Evolutionary conservation across 2,113 vertebrate species (phyloP).

Genomic region (Cephalopterus ornatus): DNA sequence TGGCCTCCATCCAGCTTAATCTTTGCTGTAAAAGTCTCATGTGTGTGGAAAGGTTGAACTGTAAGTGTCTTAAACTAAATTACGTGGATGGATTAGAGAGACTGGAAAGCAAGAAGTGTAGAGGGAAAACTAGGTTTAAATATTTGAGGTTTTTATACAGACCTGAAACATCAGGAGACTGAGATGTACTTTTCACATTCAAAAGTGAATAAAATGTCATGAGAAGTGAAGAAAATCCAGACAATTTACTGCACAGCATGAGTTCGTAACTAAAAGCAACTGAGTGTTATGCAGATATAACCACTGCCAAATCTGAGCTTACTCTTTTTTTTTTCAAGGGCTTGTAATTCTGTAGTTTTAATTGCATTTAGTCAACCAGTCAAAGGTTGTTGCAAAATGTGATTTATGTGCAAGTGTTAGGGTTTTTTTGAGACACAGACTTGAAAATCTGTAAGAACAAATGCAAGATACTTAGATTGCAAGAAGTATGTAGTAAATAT

Average conservation of each 20-base stretch:
- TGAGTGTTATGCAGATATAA: not conserved
- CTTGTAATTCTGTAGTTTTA: not conserved
- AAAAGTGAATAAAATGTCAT: constrained; percentile 23
- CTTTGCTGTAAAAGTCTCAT: not conserved
- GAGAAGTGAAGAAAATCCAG: not conserved
- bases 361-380: not conserved
- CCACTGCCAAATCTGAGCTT: not conserved
- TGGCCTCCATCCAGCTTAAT: not conserved
- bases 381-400: not conserved
- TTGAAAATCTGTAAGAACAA: not conserved
- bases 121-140: not conserved
- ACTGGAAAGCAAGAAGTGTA: not conserved
- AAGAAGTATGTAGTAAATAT: not conserved
- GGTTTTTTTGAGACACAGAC: not conserved
- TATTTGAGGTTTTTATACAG: not conserved
- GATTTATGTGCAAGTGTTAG: not conserved
- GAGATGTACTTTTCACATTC: constrained; percentile 1
- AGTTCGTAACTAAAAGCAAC: not conserved
- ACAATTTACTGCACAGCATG: not conserved
- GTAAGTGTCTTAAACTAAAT: not conserved
- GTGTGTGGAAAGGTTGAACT: not conserved
- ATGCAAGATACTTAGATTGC: not conserved
- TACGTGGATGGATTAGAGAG: not conserved
- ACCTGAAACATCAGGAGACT: not conserved
- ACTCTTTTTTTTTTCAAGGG: not conserved